A percentile compares a stretch with the other conserved stretches of the same genome.
phyloP scores from a whole-genome alignment of 1,140 invertebrate species.

The Ceratosolen solmsi region DNA sequence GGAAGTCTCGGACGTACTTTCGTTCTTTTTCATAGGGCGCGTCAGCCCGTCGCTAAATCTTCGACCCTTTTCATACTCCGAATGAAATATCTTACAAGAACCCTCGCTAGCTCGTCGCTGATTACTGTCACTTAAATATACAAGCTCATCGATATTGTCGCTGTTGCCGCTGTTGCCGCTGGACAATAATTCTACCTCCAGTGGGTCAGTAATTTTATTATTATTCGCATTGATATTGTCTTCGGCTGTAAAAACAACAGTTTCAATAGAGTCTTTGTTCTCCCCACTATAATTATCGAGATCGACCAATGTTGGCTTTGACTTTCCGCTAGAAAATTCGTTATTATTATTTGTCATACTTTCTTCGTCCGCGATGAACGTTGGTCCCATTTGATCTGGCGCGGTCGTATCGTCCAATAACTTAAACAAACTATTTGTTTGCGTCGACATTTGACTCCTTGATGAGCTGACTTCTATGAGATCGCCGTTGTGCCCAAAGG shows the following conservation, averaged over 20 bases:
- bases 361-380: neutral
- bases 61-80: constrained; percentile 48
- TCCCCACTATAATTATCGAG: neutral
- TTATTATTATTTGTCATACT: neutral
- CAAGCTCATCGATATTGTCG: neutral
- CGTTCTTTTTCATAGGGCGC: constrained; percentile 22
- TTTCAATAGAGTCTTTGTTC: constrained; percentile 33
- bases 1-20: neutral
- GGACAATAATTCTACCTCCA: neutral
- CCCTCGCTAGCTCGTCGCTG: constrained; percentile 61
- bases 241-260: neutral
- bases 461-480: constrained; percentile 65
- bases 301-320: neutral
- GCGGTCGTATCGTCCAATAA: neutral
- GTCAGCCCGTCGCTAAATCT: constrained; percentile 62
- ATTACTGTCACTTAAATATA: neutral
- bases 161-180: neutral
- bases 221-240: neutral
- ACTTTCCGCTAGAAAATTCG: neutral
- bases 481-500: constrained; percentile 73
- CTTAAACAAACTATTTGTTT: constrained; percentile 6
- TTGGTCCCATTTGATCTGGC: constrained; percentile 33
- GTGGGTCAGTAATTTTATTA: neutral
- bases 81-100: constrained; percentile 10
- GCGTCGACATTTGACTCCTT: neutral